Conservation (phyloP, 2,888 invertebrate species). For the Emmelina monodactyla region DNA sequence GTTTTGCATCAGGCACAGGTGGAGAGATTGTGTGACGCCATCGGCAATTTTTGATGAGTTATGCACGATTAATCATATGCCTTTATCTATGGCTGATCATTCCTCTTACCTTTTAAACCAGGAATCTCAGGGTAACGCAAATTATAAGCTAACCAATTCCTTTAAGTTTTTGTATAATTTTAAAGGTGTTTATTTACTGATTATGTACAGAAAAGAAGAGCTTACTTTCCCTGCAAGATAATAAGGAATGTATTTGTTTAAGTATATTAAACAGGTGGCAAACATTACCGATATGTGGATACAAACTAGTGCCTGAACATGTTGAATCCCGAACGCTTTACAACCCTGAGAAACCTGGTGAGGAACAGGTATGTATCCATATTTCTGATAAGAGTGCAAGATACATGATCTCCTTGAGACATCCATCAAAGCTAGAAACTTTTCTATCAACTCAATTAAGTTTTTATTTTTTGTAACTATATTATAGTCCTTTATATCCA, state of each 20-base stretch:
- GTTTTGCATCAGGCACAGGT: conserved; percentile 49
- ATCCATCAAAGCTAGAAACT: too few relatives aligned
- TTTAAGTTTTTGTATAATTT: too few relatives aligned
- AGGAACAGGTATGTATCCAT: conserved; percentile 35
- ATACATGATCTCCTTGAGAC: too few relatives aligned
- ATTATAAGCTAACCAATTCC: too few relatives aligned
- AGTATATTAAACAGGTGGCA: conserved; percentile 77
- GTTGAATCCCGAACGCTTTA: conserved; percentile 87
- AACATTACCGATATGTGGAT: conserved; percentile 79
- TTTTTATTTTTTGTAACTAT: too few relatives aligned
- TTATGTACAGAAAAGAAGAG: too few relatives aligned
- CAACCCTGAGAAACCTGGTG: conserved; percentile 74
- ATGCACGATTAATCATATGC: conserved; percentile 70
- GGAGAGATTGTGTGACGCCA: conserved; percentile 80
- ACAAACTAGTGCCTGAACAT: conserved; percentile 86
- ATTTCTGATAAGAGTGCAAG: too few relatives aligned
- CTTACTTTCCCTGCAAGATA: conserved; percentile 12
- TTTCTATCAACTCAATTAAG: too few relatives aligned
- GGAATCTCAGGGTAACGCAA: too few relatives aligned
- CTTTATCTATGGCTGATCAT: conserved; percentile 26
- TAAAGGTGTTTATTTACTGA: too few relatives aligned
- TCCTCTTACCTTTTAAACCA: too few relatives aligned
- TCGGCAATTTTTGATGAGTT: conserved; percentile 74
- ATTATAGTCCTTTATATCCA: too few relatives aligned
- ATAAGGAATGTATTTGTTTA: conserved; percentile 78